These are phyloP conservation scores for Amphipoea lucens DNA, from an alignment of 2,888 invertebrate species.

Conservation along the genomic window DNA sequence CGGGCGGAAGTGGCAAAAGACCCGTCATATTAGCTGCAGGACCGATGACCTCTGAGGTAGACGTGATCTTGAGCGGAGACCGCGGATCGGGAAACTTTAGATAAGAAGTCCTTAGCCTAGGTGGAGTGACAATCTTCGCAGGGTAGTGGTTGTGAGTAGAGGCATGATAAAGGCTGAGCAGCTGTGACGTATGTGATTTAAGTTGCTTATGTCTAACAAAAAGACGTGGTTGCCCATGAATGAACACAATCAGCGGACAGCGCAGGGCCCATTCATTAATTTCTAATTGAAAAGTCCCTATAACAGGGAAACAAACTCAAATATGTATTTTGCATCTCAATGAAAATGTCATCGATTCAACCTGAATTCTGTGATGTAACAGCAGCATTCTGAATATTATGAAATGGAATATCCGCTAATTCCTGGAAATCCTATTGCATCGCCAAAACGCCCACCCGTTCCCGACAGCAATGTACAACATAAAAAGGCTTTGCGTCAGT, in stretches of 20 bases:
- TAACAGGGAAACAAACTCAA: no score
- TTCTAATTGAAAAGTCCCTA: no score
- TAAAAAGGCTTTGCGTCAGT: not conserved
- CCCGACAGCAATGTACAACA: not conserved
- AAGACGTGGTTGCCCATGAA: no score
- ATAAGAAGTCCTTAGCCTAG: not conserved
- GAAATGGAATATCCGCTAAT: constrained; percentile 6
- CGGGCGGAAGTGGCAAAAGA: not conserved
- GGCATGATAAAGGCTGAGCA: not conserved
- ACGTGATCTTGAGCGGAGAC: not conserved
- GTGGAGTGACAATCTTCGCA: not conserved
- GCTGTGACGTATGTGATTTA: no score
- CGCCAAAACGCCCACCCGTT: constrained; percentile 4
- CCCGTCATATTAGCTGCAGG: not conserved
- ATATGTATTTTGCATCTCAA: no score
- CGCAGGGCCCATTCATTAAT: not conserved
- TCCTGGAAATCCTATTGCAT: constrained; percentile 1
- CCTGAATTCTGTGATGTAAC: not conserved
- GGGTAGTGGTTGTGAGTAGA: not conserved
- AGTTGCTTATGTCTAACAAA: no score
- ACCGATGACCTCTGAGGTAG: not conserved
- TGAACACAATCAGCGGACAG: no score
- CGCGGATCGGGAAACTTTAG: not conserved
- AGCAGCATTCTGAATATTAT: not conserved
- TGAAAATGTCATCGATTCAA: not conserved